phyloP scores from a whole-genome alignment of 2,888 invertebrate species.

The Oeneis ivallda region DNA sequence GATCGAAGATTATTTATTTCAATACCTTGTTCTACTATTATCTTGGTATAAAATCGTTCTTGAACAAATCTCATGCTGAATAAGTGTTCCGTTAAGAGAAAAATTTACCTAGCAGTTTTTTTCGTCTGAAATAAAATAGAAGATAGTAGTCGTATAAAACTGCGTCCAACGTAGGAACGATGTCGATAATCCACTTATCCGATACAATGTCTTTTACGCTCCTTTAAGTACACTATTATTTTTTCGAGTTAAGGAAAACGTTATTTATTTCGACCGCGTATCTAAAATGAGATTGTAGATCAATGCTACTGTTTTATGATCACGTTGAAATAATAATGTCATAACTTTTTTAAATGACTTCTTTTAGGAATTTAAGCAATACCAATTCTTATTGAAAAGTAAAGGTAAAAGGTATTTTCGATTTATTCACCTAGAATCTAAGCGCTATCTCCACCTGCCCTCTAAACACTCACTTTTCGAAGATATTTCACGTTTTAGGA shows the following conservation, averaged over 20 bases:
- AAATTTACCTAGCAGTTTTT: conserved; percentile 21
- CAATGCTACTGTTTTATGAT: conserved; percentile 21
- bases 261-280: conserved; percentile 25
- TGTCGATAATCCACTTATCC: conserved; percentile 59
- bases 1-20: conserved; percentile 45
- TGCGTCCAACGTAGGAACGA: conserved; percentile 46
- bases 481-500: too few relatives aligned
- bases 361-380: too few relatives aligned
- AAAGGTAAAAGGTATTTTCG: too few relatives aligned
- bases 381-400: too few relatives aligned
- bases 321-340: not conserved
- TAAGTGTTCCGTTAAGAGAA: conserved; percentile 19
- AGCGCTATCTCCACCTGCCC: too few relatives aligned
- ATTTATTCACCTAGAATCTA: too few relatives aligned
- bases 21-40: conserved; percentile 42
- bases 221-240: conserved; percentile 51
- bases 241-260: conserved; percentile 41
- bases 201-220: conserved; percentile 54
- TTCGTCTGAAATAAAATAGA: conserved; percentile 28
- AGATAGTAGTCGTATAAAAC: conserved; percentile 29
- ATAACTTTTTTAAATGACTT: too few relatives aligned
- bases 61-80: conserved; percentile 33
- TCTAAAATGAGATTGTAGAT: conserved; percentile 23
- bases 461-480: too few relatives aligned
- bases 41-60: conserved; percentile 34